Base-by-base conservation (phyloP, 1,140 invertebrate species). In the Lasioglossum albipes region DNA sequence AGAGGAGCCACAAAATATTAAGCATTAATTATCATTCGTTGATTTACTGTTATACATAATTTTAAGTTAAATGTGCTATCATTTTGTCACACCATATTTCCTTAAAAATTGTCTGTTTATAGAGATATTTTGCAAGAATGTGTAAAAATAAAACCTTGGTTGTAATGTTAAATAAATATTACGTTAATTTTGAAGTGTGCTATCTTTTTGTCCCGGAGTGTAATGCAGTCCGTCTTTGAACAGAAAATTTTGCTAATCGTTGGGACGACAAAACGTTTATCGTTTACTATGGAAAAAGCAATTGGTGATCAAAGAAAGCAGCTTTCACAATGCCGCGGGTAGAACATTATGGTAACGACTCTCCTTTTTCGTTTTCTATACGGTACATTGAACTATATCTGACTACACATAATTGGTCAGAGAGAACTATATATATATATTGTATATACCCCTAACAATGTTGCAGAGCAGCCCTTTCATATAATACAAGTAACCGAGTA, bases 401-500 rank as follows among this genome's bases (percentile, higher is more conserved):
- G 61, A 22, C 31, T 20, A 57, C 7, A 81, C n/a, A 65, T 59
- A 61, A 71, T 41, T 83, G 77, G 41, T 66, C 65, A 79, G 41
- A 74, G 41, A 85, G 31, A 83, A 54, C 57, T 49, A 20, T 20
- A 57, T 27, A 27, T 27, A 27, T 27, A 27, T 27, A 27, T 27
- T 27, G 1, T 27, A 27, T 27, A 27, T 61, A n/a, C 27, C 61
- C 82, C 80, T 84, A 81, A 75, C 80, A 87, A 88, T 89, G 79
- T 89, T 88, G 83, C 79, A 80, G 65, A 87, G 89, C 91, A 93
- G 92, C 93, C 92, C 92, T 93, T 93, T 93, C 92, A 93, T 92
- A 93, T 93, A 89, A 90, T 90, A 89, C 88, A 90, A 93, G 91
- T 92, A 92, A 93, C 91, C 90, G 87, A 92, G 91, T 93, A 91